These are phyloP conservation scores for Triplophysa rosa DNA, from an alignment of 2,113 vertebrate species.

Conservation along the genomic window DNA sequence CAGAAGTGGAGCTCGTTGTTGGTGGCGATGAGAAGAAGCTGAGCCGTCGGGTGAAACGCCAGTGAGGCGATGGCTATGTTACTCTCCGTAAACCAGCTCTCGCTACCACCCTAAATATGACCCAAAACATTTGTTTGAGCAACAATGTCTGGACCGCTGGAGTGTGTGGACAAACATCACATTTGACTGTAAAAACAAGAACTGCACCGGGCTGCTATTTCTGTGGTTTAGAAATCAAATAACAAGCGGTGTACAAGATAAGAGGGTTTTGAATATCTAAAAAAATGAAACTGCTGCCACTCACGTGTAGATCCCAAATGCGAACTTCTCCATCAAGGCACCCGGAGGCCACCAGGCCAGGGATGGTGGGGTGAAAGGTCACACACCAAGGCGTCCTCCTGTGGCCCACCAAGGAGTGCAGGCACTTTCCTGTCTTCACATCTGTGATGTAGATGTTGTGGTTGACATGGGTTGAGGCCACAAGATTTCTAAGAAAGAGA, in stretches of 20 bases:
- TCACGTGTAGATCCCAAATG: slow-evolving; percentile 98
- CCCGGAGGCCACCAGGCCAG: slow-evolving; percentile 95
- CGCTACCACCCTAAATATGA: slow-evolving; percentile 87
- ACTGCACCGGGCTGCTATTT: neutral
- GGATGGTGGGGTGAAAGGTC: slow-evolving; percentile 97
- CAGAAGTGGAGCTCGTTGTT: slow-evolving; percentile 98
- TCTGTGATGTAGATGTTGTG: slow-evolving; percentile 99
- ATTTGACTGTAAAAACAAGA: neutral
- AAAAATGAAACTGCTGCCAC: slow-evolving; percentile 58
- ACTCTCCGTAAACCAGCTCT: slow-evolving; percentile 98
- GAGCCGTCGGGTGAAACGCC: slow-evolving; percentile 96
- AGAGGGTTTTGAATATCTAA: neutral
- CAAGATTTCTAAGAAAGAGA: slow-evolving; percentile 80
- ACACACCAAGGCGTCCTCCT: slow-evolving; percentile 98
- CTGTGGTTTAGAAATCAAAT: neutral
- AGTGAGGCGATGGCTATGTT: slow-evolving; percentile 97
- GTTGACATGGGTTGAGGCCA: slow-evolving; percentile 99
- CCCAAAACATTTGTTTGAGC: slow-evolving; percentile 4
- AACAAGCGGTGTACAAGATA: neutral
- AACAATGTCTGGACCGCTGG: neutral
- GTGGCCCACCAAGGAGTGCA: slow-evolving; percentile 96
- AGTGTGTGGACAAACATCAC: too few relatives aligned
- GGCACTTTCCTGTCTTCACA: slow-evolving; percentile 97
- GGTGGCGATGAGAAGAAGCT: slow-evolving; percentile 96
- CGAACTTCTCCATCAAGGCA: slow-evolving; percentile 98